phyloP scores from a whole-genome alignment of 53 echinoderm and acorn worm genomes.

The Antedon mediterranea region DNA sequence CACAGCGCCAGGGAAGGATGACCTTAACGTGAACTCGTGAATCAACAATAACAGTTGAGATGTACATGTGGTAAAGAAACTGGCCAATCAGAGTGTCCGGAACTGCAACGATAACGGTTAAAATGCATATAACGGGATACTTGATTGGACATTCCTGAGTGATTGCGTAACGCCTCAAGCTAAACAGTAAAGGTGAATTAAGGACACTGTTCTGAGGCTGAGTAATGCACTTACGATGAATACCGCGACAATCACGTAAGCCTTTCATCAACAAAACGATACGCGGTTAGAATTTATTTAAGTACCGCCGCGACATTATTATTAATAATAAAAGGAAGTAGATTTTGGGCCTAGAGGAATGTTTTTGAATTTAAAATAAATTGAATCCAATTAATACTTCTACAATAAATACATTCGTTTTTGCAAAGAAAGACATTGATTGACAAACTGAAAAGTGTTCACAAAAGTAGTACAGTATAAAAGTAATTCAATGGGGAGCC shows the following conservation, averaged over 20 bases:
- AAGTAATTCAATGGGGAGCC: too few relatives aligned
- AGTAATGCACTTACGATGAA: neutral
- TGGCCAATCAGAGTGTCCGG: conserved; percentile 21
- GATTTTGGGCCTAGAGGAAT: too few relatives aligned
- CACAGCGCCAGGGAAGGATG: conserved; percentile 17
- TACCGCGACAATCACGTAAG: neutral
- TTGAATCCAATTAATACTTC: too few relatives aligned
- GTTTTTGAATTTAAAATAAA: too few relatives aligned
- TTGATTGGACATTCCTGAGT: conserved; percentile 42
- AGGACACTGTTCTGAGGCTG: conserved; percentile 7
- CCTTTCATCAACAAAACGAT: too few relatives aligned
- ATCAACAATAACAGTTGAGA: conserved; percentile 19
- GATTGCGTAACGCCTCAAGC: conserved; percentile 31
- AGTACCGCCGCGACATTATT: too few relatives aligned
- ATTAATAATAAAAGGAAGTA: too few relatives aligned
- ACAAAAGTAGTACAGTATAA: too few relatives aligned
- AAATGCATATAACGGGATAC: conserved; percentile 9
- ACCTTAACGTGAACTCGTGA: conserved; percentile 69
- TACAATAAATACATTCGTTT: too few relatives aligned
- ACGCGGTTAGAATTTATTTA: too few relatives aligned
- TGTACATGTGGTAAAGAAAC: conserved; percentile 14
- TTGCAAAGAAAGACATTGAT: too few relatives aligned
- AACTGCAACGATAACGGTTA: neutral
- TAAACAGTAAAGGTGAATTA: conserved; percentile 11
- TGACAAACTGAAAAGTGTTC: too few relatives aligned